Base-by-base conservation (phyloP, 1,140 invertebrate species). In the Bombus haemorrhoidalis region DNA sequence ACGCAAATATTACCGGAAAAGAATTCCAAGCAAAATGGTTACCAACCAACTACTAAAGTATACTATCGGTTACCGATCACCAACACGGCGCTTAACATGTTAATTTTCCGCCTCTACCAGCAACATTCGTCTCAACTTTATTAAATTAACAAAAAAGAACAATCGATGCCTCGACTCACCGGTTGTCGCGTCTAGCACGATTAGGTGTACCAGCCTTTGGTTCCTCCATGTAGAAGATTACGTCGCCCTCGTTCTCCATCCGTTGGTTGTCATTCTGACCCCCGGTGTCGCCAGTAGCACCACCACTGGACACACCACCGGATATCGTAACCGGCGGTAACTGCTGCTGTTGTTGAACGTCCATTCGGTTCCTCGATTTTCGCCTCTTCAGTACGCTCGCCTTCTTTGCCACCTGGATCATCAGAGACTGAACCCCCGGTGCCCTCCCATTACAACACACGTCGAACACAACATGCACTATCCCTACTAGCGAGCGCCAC, bases 401-500 rank as follows among this genome's bases (percentile, higher is more conserved):
- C 92, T 97, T 97, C 93, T 97, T 97, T 80, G 97, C 96, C 87
- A 97, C 97, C 96, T 97, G 96, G 89, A 96, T 96, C 94, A 97
- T 96, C 90, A 97, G 95, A 95, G 96, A 96, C 96, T 96, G 95
- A 96, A 96, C 95, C 95, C 95, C 94, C 93, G 93, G 91, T 93
- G 93, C 93, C 93, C 93, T 93, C 93, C 93, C 93, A 91, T 94
- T 94, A 94, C 93, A 93, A 93, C 91, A 93, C 93, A 94, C 90
- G 89, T 93, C 90, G 90, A 93, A 94, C 93, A 94, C 93, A 93
- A 87, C 94, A 94, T 94, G 94, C 94, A 94, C 93, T 94, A 94
- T 91, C 90, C 91, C 92, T 93, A 92, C 91, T 89, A 86, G 81
- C 81, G 86, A 85, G 75, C 83, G 57, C 47, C 74, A 62, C 57